Evolutionary conservation across 2,113 vertebrate species (phyloP), one percentile per base, ranked within the genome.

Genomic region (Crotophaga sulcirostris): DNA sequence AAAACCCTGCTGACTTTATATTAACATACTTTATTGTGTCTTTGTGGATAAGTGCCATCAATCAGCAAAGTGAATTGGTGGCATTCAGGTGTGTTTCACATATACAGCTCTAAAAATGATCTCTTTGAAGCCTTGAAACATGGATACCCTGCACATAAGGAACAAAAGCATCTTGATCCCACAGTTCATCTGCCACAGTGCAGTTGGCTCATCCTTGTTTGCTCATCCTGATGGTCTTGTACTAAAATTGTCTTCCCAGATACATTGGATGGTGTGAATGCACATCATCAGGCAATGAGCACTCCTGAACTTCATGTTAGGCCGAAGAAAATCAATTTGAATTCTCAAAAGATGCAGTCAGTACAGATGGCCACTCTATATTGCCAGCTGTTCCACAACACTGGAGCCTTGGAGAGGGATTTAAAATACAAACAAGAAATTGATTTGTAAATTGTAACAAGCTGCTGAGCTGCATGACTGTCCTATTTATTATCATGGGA

Each of bases 401-500:
- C 31, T 51, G 49, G 29, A 54, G 20, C 66, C 67, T 93, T 49
- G 40, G 29, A 80, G 36, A 72, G 25, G 40, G 34, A 68, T 90
- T 94, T 79, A 40, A 82, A 95, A 86, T 63, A 47, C 38, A 94
- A 91, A 84, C 33, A 84, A 75, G 64, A 75, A 87, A 92, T 75
- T 23, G n/a, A 21, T 73, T 75, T 89, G 28, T 68, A 90, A 90
- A 86, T 70, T 34, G 13, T 90, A 55, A 58, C 33, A 94, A 66
- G n/a, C 40, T 81, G 62, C 40, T 68, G 40, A 94, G n/a, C n/a
- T 89, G 68, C 58, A 54, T 40, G 64, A 40, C 33, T 74, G 16
- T 33, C 44, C 9, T 74, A 2, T 86, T 83, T 89, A 47, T 90
- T 89, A 40, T 12, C 8, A 60, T 12, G 58, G 56, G 49, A 73